These are phyloP conservation scores for Crambe crambe DNA, from an alignment of 37 sponge, comb jelly and placozoan species.

Conservation along the genomic window DNA sequence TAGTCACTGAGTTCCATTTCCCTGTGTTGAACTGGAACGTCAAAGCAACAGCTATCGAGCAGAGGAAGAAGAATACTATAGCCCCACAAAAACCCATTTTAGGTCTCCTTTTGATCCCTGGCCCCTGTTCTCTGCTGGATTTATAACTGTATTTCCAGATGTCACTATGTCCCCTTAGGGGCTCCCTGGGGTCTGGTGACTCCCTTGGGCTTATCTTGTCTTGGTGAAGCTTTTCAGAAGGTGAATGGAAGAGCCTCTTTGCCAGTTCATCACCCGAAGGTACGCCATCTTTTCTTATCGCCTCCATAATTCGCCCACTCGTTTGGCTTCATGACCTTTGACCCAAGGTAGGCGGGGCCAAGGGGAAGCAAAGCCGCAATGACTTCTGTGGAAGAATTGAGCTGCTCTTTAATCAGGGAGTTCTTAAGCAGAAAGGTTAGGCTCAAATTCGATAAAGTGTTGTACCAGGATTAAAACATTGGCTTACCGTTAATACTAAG, in stretches of 20 bases:
- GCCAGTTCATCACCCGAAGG: constrained; percentile 5
- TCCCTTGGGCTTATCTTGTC: background rate
- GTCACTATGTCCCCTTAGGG: background rate
- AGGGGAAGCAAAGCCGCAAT: background rate
- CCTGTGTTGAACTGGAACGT: constrained; percentile 16
- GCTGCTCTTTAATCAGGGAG: constrained; percentile 56
- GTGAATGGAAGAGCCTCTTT: constrained; percentile 13
- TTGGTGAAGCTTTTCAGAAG: background rate
- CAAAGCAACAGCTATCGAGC: constrained; percentile 1
- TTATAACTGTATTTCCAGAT: background rate
- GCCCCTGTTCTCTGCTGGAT: background rate
- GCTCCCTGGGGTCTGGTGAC: background rate
- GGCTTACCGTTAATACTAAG: too few species aligned
- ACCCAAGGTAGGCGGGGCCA: background rate
- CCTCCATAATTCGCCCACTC: constrained; percentile 5
- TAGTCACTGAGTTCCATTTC: constrained; percentile 15
- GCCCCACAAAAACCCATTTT: constrained; percentile 24
- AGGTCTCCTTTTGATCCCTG: background rate
- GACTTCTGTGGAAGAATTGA: constrained; percentile 46
- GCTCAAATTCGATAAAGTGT: too few species aligned
- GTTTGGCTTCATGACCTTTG: background rate
- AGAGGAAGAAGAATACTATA: constrained; percentile 26
- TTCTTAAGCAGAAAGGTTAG: constrained; percentile 67
- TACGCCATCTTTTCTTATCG: background rate
- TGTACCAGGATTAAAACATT: too few species aligned